Conservation (phyloP, 2,797 vertebrate genomes). For the Pelodytes ibericus region DNA sequence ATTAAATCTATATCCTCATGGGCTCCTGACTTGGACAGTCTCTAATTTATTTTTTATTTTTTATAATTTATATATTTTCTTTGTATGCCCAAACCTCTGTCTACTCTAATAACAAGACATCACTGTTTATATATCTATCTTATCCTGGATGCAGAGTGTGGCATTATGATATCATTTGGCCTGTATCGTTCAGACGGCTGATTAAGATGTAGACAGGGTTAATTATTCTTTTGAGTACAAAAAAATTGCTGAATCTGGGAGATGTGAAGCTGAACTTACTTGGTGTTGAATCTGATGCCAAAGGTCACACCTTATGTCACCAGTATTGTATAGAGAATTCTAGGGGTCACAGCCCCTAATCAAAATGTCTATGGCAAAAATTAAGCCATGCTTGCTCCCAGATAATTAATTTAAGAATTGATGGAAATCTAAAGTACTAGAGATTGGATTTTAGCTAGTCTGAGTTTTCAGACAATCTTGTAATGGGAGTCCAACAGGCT, state of each 20-base stretch:
- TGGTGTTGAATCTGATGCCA: slow-evolving; percentile 87
- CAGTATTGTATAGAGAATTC: slow-evolving; percentile 77
- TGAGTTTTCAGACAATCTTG: slow-evolving; percentile 22
- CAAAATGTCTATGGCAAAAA: slow-evolving; percentile 91
- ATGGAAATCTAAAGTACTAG: slow-evolving; percentile 76
- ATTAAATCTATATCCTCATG: background rate
- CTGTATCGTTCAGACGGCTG: slow-evolving; percentile 47
- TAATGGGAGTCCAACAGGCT: slow-evolving; percentile 24
- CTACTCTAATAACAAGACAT: background rate
- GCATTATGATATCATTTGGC: slow-evolving; percentile 20
- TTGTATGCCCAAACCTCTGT: too few relatives aligned
- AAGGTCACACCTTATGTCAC: slow-evolving; percentile 86
- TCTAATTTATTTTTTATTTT: background rate
- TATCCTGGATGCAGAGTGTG: background rate
- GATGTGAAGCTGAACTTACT: slow-evolving; percentile 77
- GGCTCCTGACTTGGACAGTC: background rate
- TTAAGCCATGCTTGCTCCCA: slow-evolving; percentile 88
- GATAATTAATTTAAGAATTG: slow-evolving; percentile 95
- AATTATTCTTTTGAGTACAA: slow-evolving; percentile 71
- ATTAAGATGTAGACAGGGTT: slow-evolving; percentile 61
- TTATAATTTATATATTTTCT: too few relatives aligned
- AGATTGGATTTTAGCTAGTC: slow-evolving; percentile 52
- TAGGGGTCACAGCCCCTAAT: slow-evolving; percentile 86
- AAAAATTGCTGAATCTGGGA: slow-evolving; percentile 75
- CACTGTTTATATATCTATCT: background rate